These are phyloP conservation scores for Lacerta agilis DNA, from an alignment of 2,797 vertebrate species.

Conservation along the genomic window DNA sequence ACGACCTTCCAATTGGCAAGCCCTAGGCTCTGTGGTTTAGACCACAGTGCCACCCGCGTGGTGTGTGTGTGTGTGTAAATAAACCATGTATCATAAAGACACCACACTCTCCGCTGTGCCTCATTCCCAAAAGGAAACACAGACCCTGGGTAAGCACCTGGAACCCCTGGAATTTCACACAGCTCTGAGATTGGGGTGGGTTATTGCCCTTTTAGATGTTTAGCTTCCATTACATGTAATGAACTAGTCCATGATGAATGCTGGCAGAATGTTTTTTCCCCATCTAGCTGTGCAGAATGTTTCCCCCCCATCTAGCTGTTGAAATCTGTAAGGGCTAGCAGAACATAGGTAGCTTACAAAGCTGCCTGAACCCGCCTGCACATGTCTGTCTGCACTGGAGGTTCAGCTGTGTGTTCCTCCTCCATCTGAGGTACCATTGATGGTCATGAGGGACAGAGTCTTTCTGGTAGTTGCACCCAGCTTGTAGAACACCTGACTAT, in stretches of 20 bases:
- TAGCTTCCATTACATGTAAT: background rate
- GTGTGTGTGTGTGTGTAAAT: too few relatives aligned
- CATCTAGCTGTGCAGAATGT: background rate
- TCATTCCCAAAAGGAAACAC: too few relatives aligned
- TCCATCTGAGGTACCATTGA: background rate
- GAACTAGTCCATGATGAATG: background rate
- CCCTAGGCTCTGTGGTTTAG: too few relatives aligned
- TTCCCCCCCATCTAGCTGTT: conserved; percentile 9
- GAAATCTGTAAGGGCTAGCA: background rate
- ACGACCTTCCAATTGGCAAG: too few relatives aligned
- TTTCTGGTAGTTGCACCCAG: background rate
- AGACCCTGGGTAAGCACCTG: too few relatives aligned
- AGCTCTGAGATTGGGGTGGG: background rate
- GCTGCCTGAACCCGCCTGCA: background rate
- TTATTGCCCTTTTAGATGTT: background rate
- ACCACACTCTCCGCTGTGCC: too few relatives aligned
- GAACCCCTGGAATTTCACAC: too few relatives aligned
- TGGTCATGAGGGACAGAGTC: background rate
- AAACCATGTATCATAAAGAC: too few relatives aligned
- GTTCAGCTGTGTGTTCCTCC: background rate
- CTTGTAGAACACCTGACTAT: background rate
- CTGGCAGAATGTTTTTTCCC: conserved; percentile 27
- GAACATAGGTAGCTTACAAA: background rate
- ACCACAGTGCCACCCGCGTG: too few relatives aligned
- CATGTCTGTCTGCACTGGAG: background rate